Evolutionary conservation across 2,888 invertebrate species (phyloP), one percentile per base, ranked within the genome.

Genomic region (Tromatobia lineatoria): DNA sequence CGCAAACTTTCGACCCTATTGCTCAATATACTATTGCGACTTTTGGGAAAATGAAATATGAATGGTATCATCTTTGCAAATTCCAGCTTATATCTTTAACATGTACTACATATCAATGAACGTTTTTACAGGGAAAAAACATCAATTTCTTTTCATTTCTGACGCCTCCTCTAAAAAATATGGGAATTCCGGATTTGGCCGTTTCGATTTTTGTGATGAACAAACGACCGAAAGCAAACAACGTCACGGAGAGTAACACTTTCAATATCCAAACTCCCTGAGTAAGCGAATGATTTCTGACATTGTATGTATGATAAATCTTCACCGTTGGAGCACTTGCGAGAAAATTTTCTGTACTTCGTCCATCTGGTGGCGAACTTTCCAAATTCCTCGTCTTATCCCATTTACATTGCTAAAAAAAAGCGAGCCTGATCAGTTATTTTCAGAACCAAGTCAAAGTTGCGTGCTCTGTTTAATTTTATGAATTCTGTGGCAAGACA

Each of bases 131-230:
- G n/a, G n/a, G n/a, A n/a, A n/a, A n/a, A n/a, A n/a, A n/a, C n/a
- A n/a, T n/a, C n/a, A n/a, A n/a, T n/a, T n/a, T n/a, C n/a, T n/a
- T n/a, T n/a, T n/a, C n/a, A n/a, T n/a, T n/a, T n/a, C n/a, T n/a
- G n/a, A n/a, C n/a, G n/a, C n/a, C n/a, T n/a, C n/a, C n/a, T n/a
- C n/a, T n/a, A 7, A 29, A 67, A 67, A 67, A 25, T 25, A 67
- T 50, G 45, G 66, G 66, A 66, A 45, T 42, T 66, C 7, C 18
- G 45, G 20, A 13, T 13, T 42, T 18, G 15, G 6, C 10, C 10
- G 15, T 45, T 45, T 66, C 45, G 42, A 66, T 66, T 66, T 66
- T 66, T 66, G 34, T n/a, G 61, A 38, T 61, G 61, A 61, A 42
- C 23, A 20, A 66, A 66, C 23, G 13, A 4, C 10, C 23, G 20